Evolutionary conservation across 2,888 invertebrate genomes (phyloP).

Genomic region (Yponomeuta sedellus): DNA sequence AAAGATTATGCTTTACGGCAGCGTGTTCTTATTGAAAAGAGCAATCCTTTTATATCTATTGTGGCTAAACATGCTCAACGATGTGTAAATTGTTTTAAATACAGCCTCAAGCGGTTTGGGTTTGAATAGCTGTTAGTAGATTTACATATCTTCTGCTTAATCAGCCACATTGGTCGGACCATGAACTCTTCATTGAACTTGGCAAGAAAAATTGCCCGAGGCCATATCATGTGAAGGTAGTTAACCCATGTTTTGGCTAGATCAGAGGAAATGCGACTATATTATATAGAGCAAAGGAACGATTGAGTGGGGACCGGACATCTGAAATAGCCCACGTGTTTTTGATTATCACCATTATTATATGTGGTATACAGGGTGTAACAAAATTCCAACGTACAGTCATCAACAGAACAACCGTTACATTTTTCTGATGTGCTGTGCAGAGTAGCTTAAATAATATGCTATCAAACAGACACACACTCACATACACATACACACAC

Average conservation of each 20-base stretch:
- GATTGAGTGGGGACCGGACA: slow-evolving; percentile 26
- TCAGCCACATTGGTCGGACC: background rate
- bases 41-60: background rate
- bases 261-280: background rate
- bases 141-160: slow-evolving; percentile 9
- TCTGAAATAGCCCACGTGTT: slow-evolving; percentile 30
- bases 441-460: no score
- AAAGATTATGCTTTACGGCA: background rate
- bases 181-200: slow-evolving; percentile 25
- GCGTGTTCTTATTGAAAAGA: background rate
- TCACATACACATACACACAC: no score
- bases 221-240: slow-evolving; percentile 51
- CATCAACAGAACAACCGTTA: no score
- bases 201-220: slow-evolving; percentile 27
- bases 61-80: background rate
- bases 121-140: background rate
- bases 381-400: slow-evolving; percentile 24
- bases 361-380: slow-evolving; percentile 18
- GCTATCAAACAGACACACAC: no score
- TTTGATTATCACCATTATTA: background rate
- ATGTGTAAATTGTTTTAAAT: slow-evolving; percentile 3
- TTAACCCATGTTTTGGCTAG: slow-evolving; percentile 26
- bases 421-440: no score
- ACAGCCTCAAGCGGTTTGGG: slow-evolving; percentile 6
- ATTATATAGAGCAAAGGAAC: background rate